A percentile compares a stretch with the other conserved stretches of the same genome.
Conservation (phyloP, 1,140 invertebrate species). For the Drosophila chauvacae region DNA sequence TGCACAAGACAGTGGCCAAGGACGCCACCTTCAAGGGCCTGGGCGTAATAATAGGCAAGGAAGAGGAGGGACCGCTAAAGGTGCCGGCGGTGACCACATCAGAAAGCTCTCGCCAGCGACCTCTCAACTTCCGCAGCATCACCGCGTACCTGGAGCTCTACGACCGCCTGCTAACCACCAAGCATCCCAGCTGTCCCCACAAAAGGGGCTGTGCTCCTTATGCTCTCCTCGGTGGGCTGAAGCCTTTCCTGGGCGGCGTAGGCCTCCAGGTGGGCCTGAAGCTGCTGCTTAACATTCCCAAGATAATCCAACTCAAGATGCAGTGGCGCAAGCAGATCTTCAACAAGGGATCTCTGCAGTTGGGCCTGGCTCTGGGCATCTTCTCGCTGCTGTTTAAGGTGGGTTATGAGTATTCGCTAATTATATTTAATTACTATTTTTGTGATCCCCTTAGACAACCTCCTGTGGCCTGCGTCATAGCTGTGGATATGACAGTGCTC, state of each 20-base stretch:
- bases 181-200: conserved; percentile 87
- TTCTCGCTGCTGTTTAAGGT: conserved; percentile 88
- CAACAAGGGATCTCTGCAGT: conserved; percentile 86
- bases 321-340: conserved; percentile 85
- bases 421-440: no score
- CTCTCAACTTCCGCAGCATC: conserved; percentile 38
- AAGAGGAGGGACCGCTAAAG: conserved; percentile 85
- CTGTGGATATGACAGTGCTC: conserved; percentile 86
- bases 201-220: conserved; percentile 87
- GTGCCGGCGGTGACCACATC: conserved; percentile 10
- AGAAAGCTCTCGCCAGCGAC: conserved; percentile 12
- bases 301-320: conserved; percentile 85
- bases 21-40: conserved; percentile 88
- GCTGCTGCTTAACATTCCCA: conserved; percentile 80
- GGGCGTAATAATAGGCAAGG: conserved; percentile 87
- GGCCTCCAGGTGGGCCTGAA: conserved; percentile 87
- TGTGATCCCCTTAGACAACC: conserved; percentile 75
- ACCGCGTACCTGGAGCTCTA: conserved; percentile 52
- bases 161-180: conserved; percentile 61
- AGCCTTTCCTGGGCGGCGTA: conserved; percentile 87
- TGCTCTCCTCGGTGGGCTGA: conserved; percentile 85
- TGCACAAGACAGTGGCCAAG: conserved; percentile 74
- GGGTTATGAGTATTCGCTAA: conserved; percentile 16
- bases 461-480: conserved; percentile 87
- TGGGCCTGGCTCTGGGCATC: conserved; percentile 87